phyloP scores from a whole-genome alignment of 2,113 vertebrate species.

The Chauna torquata region DNA sequence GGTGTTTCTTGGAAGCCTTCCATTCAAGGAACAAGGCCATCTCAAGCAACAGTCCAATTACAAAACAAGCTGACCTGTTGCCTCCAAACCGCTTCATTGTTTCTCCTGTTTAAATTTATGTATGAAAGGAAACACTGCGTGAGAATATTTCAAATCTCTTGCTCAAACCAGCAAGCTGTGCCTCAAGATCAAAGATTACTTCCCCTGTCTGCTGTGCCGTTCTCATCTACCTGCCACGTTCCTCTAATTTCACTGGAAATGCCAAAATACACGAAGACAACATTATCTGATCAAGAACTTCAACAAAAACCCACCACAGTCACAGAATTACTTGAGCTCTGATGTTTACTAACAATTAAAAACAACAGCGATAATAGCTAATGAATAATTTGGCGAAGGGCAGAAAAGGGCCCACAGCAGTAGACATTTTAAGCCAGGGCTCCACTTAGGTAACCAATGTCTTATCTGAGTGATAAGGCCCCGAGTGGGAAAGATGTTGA shows the following conservation, averaged over 20 bases:
- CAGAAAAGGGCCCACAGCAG: background rate
- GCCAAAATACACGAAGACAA: background rate
- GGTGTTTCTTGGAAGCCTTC: background rate
- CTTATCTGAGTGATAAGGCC: background rate
- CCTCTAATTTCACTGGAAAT: background rate
- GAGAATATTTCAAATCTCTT: background rate
- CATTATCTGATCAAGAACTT: background rate
- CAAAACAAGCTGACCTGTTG: background rate
- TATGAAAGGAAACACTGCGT: rapidly evolving
- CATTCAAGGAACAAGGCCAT: no score
- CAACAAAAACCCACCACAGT: background rate
- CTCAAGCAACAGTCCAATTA: rapidly evolving
- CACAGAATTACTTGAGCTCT: background rate
- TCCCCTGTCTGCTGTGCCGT: background rate
- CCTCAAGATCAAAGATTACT: background rate
- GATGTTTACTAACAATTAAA: background rate
- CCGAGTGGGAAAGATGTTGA: background rate
- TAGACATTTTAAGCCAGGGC: background rate
- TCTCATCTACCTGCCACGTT: background rate
- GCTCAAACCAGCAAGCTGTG: background rate
- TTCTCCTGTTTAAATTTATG: background rate
- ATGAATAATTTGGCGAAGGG: background rate
- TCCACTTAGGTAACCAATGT: background rate
- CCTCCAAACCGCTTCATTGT: background rate
- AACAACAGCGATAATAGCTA: background rate